Conservation (phyloP, 2,113 vertebrate genomes). For the Rhombomys opimus region DNA sequence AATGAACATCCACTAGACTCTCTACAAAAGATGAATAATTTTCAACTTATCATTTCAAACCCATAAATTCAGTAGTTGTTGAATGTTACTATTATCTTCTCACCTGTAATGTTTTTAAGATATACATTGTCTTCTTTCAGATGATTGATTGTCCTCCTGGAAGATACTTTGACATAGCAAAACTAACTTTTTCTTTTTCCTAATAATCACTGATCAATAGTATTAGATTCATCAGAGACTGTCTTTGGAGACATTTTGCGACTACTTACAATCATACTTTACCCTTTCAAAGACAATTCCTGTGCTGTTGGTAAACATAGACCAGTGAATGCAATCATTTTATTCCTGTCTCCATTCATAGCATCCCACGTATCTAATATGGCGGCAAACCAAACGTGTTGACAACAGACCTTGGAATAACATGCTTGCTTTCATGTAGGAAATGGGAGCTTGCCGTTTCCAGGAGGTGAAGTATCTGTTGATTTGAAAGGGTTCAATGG, state of each 20-base stretch:
- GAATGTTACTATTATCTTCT: background rate
- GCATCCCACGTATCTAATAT: conserved; percentile 24
- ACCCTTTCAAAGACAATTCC: conserved; percentile 20
- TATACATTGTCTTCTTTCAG: background rate
- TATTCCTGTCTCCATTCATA: conserved; percentile 27
- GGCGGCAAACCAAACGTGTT: background rate
- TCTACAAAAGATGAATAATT: background rate
- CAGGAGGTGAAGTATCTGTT: conserved; percentile 9
- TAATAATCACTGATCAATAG: conserved; percentile 30
- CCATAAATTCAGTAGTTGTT: background rate
- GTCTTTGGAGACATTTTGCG: conserved; percentile 7
- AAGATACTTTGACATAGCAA: background rate
- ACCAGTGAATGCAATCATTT: conserved; percentile 37
- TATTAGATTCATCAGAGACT: background rate
- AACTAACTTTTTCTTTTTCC: conserved; percentile 17
- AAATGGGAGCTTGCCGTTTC: background rate
- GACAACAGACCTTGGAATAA: conserved; percentile 12
- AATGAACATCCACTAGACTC: background rate
- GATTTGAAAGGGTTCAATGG: conserved; percentile 29
- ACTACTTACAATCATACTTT: background rate
- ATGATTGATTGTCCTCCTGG: background rate
- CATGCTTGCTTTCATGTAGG: conserved; percentile 21
- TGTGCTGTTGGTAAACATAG: conserved; percentile 37
- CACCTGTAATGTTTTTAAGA: background rate
- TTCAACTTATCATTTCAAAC: background rate